A percentile compares a stretch with the other conserved stretches of the same genome.
These are phyloP conservation scores for Pterocles orientalis DNA, from an alignment of 2,113 vertebrate genomes.

Conservation along the genomic window DNA sequence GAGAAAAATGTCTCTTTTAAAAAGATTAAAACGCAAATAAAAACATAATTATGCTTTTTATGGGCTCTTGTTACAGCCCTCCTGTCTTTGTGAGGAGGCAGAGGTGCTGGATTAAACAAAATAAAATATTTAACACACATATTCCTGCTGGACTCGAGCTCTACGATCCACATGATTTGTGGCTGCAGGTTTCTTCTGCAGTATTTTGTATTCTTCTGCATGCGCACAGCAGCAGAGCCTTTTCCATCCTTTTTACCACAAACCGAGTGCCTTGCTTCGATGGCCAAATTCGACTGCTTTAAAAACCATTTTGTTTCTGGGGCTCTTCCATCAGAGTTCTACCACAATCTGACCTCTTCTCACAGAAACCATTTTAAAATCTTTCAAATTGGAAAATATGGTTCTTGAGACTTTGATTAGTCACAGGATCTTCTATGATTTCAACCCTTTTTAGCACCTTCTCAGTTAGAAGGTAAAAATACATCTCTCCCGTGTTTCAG, in stretches of 20 bases:
- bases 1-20: neutral
- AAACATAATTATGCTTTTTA: neutral
- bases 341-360: neutral
- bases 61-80: neutral
- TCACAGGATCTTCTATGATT: neutral
- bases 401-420: neutral
- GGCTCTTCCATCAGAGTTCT: neutral
- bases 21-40: constrained; percentile 3
- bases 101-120: neutral
- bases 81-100: neutral
- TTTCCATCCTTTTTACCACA: neutral
- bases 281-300: neutral
- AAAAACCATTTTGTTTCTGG: neutral
- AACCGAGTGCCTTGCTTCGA: fast-evolving
- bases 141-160: neutral
- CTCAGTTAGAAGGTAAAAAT: neutral
- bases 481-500: neutral
- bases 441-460: neutral
- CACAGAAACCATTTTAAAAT: neutral
- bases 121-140: neutral
- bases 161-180: fast-evolving
- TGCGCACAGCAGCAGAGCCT: neutral
- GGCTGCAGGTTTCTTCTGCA: neutral
- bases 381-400: neutral
- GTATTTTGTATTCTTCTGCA: neutral